Evolutionary conservation across 2,888 invertebrate species (phyloP), one percentile per base, ranked within the genome.

Genomic region (Hirtodrosophila trivittata): DNA sequence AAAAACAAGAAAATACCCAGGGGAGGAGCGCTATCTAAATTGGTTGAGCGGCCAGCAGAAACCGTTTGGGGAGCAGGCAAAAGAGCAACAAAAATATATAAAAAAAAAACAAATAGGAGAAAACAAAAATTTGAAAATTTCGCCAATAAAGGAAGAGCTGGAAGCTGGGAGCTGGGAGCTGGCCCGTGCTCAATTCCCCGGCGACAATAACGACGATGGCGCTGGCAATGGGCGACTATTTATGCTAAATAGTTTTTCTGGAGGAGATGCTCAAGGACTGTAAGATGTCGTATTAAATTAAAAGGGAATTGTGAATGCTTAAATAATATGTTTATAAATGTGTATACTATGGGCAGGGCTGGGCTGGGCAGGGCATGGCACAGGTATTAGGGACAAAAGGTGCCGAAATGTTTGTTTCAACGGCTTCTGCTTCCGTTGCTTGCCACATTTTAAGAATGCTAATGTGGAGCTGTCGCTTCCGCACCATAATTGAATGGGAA

Each of bases 201-300:
- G 60, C 45, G 65, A 55, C 63, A 51, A 47, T 59, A 59, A 73
- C 62, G 58, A 64, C 52, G 58, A 41, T 58, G 25, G 14, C 74
- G 18, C 5, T 21, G 70, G 67, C 63, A 77, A 60, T 50, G 56
- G 37, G 63, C 65, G 85, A 77, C 77, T 82, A 73, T 85, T 82
- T 85, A 85, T 82, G 83, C 77, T 85, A 85, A 82, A 80, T 82
- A 82, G 82, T 85, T 85, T 67, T 50, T n/a, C n/a, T 8, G 30
- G 12, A 26, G n/a, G 45, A 45, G 28, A 26, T 35, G 8, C 28
- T 12, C 38, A 28, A 46, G 49, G 37, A 37, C 10, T 7, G 33
- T 10, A 32, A 42, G n/a, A 12, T 38, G 55, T 66, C 73, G 70
- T 77, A 85, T 82, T 80, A 83, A 82, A 82, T 82, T 80, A 86